Evolutionary conservation across 64 coral and sea anemone species (phyloP), one percentile per base, ranked within the genome.

Genomic region (Actinia tenebrosa): DNA sequence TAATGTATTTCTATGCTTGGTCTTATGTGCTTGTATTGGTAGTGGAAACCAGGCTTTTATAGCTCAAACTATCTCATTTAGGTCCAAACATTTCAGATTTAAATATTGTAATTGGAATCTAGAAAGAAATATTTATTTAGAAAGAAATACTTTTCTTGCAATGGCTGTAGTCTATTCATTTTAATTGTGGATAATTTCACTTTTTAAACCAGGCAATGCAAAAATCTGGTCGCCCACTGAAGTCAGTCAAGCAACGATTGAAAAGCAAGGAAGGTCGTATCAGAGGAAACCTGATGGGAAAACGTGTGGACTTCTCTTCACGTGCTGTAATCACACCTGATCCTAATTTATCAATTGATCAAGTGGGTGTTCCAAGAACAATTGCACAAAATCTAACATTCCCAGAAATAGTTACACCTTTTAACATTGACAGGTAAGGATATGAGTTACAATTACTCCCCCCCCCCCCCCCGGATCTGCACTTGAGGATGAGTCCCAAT

Each of bases 301-400:
- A 99, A 60, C 88, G 97, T 90, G 97, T 99, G 50, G 97, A 99
- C 80, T 99, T 99, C 46, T 99, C 97, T 64, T 93, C 97, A 19
- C 93, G 97, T 89, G 97, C 97, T 89, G 97, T 99, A 22, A 99
- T 99, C 78, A 99, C 97, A 78, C 97, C 97, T 52, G 97, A 99
- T 63, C 97, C 97, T 66, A 95, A 95, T 23, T 82, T 99, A 44
- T 88, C 89, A 11, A 99, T 99, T 91, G 97, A 99, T 79, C 97
- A 99, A 91, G 97, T 99, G 83, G 97, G 97, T 13, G 97, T 99
- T 20, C 97, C 97, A 50, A 85, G 97, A 80, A 95, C 93, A 37
- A 99, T 99, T 93, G 97, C 97, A 25, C 97, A 99, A 87, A 99
- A 99, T 63, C 91, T 99, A 44, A 95, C 93, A 86, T 99, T 99